Conservation (phyloP, 2,888 invertebrate genomes). For the Drosophila quinaria region DNA sequence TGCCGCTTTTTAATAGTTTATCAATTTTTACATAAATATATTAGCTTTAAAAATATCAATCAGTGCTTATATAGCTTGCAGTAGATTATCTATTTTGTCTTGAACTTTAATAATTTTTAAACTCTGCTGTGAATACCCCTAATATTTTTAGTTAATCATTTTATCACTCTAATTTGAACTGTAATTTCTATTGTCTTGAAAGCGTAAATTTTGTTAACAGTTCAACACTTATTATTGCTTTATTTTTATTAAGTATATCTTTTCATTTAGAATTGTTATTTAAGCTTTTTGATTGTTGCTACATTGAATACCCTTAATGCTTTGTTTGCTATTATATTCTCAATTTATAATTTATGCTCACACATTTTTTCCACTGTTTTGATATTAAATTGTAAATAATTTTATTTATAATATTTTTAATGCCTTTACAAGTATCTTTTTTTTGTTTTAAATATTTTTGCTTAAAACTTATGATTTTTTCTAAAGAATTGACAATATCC, state of each 20-base stretch:
- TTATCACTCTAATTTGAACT: background rate
- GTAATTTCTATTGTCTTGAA: background rate
- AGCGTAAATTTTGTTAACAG: background rate
- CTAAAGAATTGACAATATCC: slow-evolving; percentile 23
- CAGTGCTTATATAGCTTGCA: no score
- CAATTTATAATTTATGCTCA: slow-evolving; percentile 5
- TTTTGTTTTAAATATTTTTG: slow-evolving; percentile 25
- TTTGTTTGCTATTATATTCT: slow-evolving; percentile 8
- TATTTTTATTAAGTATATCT: background rate
- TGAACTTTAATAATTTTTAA: background rate
- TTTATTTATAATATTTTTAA: slow-evolving; percentile 3
- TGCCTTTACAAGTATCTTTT: slow-evolving; percentile 18
- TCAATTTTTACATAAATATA: background rate
- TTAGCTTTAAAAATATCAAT: no score
- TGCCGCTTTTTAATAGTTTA: background rate
- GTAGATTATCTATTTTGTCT: background rate
- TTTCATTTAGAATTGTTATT: background rate
- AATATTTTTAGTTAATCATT: background rate
- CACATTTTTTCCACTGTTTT: slow-evolving; percentile 31
- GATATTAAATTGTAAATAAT: slow-evolving; percentile 45
- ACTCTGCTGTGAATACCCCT: background rate
- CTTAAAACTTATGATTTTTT: slow-evolving; percentile 22
- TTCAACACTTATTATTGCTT: slow-evolving; percentile 1
- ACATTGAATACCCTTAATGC: slow-evolving; percentile 23
- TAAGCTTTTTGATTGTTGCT: slow-evolving; percentile 1